Percentiles rank a stretch among this genome's conserved stretches.
Evolutionary conservation across 1,140 invertebrate species (phyloP).

Genomic region (Fopius arisanus): DNA sequence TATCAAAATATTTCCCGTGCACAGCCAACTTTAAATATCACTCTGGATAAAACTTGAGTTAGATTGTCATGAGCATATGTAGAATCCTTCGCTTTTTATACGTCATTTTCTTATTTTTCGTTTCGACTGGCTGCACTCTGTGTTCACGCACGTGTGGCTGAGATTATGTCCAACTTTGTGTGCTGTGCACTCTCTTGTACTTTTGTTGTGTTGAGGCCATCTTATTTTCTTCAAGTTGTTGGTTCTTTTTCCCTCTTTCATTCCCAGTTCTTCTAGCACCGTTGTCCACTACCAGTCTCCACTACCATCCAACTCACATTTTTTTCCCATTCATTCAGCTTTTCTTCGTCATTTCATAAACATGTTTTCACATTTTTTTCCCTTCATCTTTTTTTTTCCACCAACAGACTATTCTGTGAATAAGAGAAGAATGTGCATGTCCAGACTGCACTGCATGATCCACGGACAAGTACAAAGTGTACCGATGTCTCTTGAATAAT

Average conservation of each 20-base stretch:
- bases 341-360: neutral
- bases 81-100: neutral
- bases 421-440: neutral
- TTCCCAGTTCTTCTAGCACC: neutral
- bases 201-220: neutral
- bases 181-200: neutral
- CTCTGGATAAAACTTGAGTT: neutral
- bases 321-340: neutral
- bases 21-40: neutral
- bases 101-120: neutral
- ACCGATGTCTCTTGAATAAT: constrained; percentile 17
- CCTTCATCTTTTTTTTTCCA: neutral
- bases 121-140: neutral
- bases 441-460: neutral
- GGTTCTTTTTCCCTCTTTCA: neutral
- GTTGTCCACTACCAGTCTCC: neutral
- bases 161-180: neutral
- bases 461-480: constrained; percentile 17
- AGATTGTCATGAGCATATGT: neutral
- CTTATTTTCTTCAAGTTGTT: constrained; percentile 1
- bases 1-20: neutral
- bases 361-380: neutral
- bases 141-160: neutral
- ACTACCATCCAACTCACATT: too few relatives aligned
- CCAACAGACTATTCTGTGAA: neutral